A percentile compares a stretch with the other conserved stretches of the same genome.
Evolutionary conservation across 2,888 invertebrate genomes (phyloP).

Genomic region (Muschampia staudingeri): DNA sequence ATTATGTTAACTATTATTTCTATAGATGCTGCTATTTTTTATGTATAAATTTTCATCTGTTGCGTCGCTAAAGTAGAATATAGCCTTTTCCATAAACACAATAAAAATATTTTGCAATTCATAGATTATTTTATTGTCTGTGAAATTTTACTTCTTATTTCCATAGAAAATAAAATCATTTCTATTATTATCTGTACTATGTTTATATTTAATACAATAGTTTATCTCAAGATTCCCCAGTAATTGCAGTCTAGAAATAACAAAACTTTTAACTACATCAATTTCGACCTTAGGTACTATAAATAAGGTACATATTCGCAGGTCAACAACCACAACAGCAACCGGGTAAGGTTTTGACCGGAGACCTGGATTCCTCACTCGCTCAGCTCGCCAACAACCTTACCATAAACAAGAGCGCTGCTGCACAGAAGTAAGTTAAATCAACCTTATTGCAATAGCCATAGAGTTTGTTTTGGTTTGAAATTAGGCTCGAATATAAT

Average conservation of each 20-base stretch:
- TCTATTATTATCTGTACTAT: too few species aligned
- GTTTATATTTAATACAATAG: not conserved
- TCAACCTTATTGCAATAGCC: not conserved
- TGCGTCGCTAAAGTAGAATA: too few species aligned
- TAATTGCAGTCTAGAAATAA: not conserved
- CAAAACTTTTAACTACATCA: not conserved
- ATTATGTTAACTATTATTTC: not conserved
- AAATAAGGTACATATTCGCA: slow-evolving; percentile 68
- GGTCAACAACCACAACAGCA: slow-evolving; percentile 83
- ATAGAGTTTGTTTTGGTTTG: slow-evolving; percentile 31
- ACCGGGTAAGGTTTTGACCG: slow-evolving; percentile 95
- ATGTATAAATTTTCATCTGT: not conserved
- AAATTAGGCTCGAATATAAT: slow-evolving; percentile 6
- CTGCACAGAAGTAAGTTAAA: slow-evolving; percentile 93
- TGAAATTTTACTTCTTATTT: too few species aligned
- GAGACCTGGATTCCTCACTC: slow-evolving; percentile 98
- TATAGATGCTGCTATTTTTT: not conserved
- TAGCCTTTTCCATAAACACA: too few species aligned
- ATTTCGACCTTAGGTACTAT: slow-evolving; percentile 5
- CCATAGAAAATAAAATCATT: too few species aligned
- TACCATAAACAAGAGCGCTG: slow-evolving; percentile 95
- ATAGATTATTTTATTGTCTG: too few species aligned
- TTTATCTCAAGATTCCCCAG: not conserved
- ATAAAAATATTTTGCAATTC: too few species aligned
- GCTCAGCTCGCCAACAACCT: slow-evolving; percentile 98